Conservation (phyloP, 2,888 invertebrate genomes). For the Tenthredo distinguenda region DNA sequence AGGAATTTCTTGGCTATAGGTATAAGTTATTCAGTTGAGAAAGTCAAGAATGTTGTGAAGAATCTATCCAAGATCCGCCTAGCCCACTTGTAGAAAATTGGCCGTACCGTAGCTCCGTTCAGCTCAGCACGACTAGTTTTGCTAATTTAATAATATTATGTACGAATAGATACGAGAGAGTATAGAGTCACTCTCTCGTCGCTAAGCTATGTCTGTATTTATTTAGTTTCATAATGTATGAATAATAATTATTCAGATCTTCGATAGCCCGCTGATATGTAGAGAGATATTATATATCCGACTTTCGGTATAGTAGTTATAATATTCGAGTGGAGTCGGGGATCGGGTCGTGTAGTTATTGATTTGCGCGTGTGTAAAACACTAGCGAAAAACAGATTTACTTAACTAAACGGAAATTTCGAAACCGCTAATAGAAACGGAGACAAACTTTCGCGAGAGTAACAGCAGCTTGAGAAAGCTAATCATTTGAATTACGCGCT, state of each 20-base stretch:
- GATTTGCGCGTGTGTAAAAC: background rate
- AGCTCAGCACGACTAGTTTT: constrained; percentile 35
- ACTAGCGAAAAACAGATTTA: constrained; percentile 16
- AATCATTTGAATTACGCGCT: constrained; percentile 51
- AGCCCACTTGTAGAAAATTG: constrained; percentile 69
- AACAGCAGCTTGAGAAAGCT: constrained; percentile 39
- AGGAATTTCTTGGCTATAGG: constrained; percentile 32
- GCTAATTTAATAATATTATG: constrained; percentile 50
- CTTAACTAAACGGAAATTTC: constrained; percentile 29
- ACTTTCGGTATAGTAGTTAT: constrained; percentile 13
- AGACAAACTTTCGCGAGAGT: constrained; percentile 49
- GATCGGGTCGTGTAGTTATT: background rate
- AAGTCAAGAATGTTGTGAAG: constrained; percentile 72
- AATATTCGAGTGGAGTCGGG: constrained; percentile 16
- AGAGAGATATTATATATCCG: background rate
- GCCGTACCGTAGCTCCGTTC: background rate
- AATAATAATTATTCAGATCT: constrained; percentile 56
- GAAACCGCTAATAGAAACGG: constrained; percentile 44
- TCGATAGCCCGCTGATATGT: background rate
- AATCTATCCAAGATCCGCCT: constrained; percentile 62
- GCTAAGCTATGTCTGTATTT: constrained; percentile 55
- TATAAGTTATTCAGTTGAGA: constrained; percentile 64
- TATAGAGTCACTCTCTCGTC: constrained; percentile 34
- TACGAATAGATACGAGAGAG: background rate
- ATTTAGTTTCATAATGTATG: constrained; percentile 61